Evolutionary conservation across 1,140 invertebrate species (phyloP), one percentile per base, ranked within the genome.

Genomic region (Drosophila baimaii): DNA sequence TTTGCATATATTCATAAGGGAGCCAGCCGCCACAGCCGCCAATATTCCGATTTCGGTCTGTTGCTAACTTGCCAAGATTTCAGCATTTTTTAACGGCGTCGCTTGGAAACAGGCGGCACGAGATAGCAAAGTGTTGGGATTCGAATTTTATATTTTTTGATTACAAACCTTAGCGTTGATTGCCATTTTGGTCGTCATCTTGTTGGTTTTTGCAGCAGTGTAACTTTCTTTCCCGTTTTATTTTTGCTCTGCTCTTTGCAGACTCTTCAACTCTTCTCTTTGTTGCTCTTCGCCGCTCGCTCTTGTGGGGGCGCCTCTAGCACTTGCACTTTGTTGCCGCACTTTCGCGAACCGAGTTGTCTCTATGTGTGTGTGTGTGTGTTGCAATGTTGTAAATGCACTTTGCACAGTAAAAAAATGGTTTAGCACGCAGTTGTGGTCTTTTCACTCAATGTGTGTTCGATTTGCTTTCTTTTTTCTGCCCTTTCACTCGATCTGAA

Each of bases 101-200:
- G 61, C n/a, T 31, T 19, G 29, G 39, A 55, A 55, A 55, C 52
- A 56, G 15, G 21, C 29, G 37, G 10, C 29, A 17, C 25, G 29
- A 55, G 51, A 57, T 47, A 33, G n/a, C 1, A 19, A 2, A 49
- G 13, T 21, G n/a, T 44, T 43, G 17, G 29, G 6, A 13, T 47
- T 33, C 17, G 43, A 19, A 46, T n/a, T 33, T 31, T 33, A n/a
- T n/a, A n/a, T 31, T 5, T 23, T 49, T 35, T 21, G 35, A 49
- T 39, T 89, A 80, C 88, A 33, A 81, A 90, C 88, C 88, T 90
- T 90, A 33, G 88, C 88, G 59, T 90, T 90, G 37, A 90, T 90
- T 47, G 88, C 88, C 88, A 90, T 90, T 90, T 90, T 90, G 75
- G 82, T 84, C 27, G 82, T 90, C 88, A 90, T 90, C 21, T 83